Base-by-base conservation (phyloP, 2,888 invertebrate species). In the Serripes groenlandicus region DNA sequence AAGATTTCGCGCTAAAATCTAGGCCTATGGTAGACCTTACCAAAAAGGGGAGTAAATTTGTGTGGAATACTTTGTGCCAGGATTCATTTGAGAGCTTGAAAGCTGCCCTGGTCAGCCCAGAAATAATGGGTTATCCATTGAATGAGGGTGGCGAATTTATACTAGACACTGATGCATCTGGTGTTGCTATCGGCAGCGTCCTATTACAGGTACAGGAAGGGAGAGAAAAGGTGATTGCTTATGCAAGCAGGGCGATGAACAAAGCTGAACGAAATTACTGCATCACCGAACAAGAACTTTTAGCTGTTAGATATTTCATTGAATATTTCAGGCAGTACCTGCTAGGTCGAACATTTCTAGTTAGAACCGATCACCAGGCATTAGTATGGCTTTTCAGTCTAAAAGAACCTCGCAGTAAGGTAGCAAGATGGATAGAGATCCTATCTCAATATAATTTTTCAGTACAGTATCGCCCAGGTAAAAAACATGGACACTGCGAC, bases 121-220 rank as follows among this genome's bases (percentile, higher is more conserved):
- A 81, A 23, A 56, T 86, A 52, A 79, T 85, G 75, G 78, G 75
- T 15, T 85, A 85, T 58, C 84, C 84, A 9, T 30, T 26, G 28
- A n/a, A 62, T 32, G n/a, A 32, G 26, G 34, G 18, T 28, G 72
- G 78, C n/a, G 60, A 54, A 18, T 87, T 83, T 56, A 79, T 80
- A 15, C 35, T 89, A 18, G 86, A 88, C 70, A 78, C 76, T 21
- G 88, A 88, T 83, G 85, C 82, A 0, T 79, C 81, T 49, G 78
- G 69, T 52, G 26, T 42, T 7, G 76, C 82, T 2, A 79, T 87
- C 11, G 82, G 78, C 3, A 81, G 70, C 23, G 86, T 88, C 3
- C 52, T 87, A 4, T 64, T 35, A 11, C 85, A 88, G 42, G 68
- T 84, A 18, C 86, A 84, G 42, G 76, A 81, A 30, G 84, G 75